Evolutionary conservation across 2,888 invertebrate genomes (phyloP).

Genomic region (Cactoblastis cactorum): DNA sequence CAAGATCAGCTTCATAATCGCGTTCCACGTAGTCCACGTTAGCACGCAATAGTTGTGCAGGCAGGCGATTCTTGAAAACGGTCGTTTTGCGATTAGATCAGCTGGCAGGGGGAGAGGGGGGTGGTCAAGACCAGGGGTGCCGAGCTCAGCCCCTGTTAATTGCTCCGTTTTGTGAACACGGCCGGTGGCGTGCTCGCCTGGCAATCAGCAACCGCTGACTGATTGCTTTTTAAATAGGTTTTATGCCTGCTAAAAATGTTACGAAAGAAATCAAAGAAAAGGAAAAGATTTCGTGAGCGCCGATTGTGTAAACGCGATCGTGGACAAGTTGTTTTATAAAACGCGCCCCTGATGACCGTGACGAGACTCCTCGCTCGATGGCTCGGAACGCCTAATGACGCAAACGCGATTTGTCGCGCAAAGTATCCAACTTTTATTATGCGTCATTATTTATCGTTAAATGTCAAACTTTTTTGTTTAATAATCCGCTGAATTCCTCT

Average conservation of each 20-base stretch:
- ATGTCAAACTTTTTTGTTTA: neutral
- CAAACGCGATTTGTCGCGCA: conserved; percentile 3
- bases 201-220: conserved; percentile 76
- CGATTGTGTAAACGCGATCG: conserved; percentile 51
- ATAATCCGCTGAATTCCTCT: neutral
- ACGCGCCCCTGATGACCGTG: conserved; percentile 43
- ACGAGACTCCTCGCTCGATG: conserved; percentile 28
- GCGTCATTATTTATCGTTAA: conserved; percentile 3
- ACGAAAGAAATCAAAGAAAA: conserved; percentile 67
- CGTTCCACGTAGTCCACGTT: conserved; percentile 5
- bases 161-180: conserved; percentile 80
- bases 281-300: conserved; percentile 47
- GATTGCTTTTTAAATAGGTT: conserved; percentile 80
- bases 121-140: conserved; percentile 35
- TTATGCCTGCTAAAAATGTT: conserved; percentile 75
- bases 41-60: conserved; percentile 74
- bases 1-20: conserved; percentile 10
- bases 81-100: conserved; percentile 78
- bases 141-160: conserved; percentile 66
- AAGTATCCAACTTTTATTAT: conserved; percentile 1
- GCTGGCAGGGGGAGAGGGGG: conserved; percentile 43
- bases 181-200: conserved; percentile 69
- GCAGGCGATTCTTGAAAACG: conserved; percentile 78
- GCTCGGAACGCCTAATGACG: conserved; percentile 16
- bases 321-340: conserved; percentile 53